Evolutionary conservation across 2,888 invertebrate genomes (phyloP), one percentile per base, ranked within the genome.

Genomic region (Agrenia bidenticulata): DNA sequence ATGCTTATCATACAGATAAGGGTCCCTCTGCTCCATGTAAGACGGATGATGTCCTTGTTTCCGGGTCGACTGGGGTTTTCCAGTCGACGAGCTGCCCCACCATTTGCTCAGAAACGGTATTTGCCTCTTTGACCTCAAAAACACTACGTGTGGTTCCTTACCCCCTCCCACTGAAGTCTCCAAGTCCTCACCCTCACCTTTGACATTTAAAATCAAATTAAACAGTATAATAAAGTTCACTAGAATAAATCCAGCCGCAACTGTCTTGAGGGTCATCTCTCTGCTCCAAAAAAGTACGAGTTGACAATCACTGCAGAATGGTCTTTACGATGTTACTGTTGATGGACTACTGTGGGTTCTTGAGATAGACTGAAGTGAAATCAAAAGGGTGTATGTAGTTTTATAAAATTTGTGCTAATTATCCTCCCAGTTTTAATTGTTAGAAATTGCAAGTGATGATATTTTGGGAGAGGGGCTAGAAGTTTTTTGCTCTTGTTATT

Each of bases 61-160:
- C 15, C 45, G 7, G 15, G n/a, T 17, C 5, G 45, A 45, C 23
- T 51, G 4, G 2, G 51, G 24, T 23, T 21, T 51, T 15, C 23
- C 5, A 23, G 51, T 11, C 13, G 51, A 24, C 2, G 51, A n/a
- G 2, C 64, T 37, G 42, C 59, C 61, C 62, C 73, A 72, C 75
- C 73, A 75, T 24, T 67, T 71, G 45, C 67, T 69, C 32, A 73
- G 60, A 67, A 75, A 74, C 15, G 73, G 73, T 32, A 75, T 53
- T 61, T 75, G 73, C 62, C 75, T 54, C 26, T 62, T 69, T 1
- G 62, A 32, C 37, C 72, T 54, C n/a, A 57, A 13, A 2, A 45
- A 45, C 45, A 17, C 32, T 7, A 32, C 32, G 32, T 11, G 4
- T 4, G 32, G 32, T 11, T 32, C 32, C 27, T 54, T n/a, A 27